These are phyloP conservation scores for Rhinolophus ferrumequinum DNA, from an alignment of 2,113 vertebrate genomes.

Conservation along the genomic window DNA sequence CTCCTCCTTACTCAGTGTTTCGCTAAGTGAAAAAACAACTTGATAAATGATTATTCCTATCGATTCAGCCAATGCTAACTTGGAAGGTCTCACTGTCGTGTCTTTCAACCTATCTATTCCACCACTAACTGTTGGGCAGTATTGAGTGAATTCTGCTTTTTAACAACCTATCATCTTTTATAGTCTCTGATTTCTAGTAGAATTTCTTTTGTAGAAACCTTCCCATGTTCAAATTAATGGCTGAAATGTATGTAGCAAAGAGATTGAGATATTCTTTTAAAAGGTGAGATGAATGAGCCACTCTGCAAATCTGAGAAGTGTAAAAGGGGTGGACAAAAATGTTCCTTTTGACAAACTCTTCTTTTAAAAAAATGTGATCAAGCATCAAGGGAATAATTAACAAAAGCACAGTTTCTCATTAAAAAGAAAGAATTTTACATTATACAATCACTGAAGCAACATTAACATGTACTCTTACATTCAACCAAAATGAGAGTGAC, in stretches of 20 bases:
- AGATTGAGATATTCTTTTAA: slow-evolving; percentile 38
- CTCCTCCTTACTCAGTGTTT: background rate
- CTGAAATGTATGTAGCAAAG: slow-evolving; percentile 46
- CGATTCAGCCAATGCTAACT: background rate
- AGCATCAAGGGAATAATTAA: slow-evolving; percentile 67
- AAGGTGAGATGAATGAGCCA: slow-evolving; percentile 49
- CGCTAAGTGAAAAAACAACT: background rate
- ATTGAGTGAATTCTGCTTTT: slow-evolving; percentile 47
- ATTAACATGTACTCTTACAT: slow-evolving; percentile 63
- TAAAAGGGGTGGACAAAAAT: slow-evolving; percentile 52
- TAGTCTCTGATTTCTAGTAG: background rate
- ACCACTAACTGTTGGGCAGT: background rate
- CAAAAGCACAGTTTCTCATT: slow-evolving; percentile 45
- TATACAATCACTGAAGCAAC: slow-evolving; percentile 70
- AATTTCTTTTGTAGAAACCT: slow-evolving; percentile 37
- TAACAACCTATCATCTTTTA: background rate
- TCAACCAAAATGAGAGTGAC: slow-evolving; percentile 59
- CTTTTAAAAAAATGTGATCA: slow-evolving; percentile 52
- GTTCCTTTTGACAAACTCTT: slow-evolving; percentile 60
- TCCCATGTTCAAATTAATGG: slow-evolving; percentile 50
- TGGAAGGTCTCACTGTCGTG: background rate
- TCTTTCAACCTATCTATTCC: background rate
- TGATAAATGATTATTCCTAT: background rate
- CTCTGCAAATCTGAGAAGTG: slow-evolving; percentile 62
- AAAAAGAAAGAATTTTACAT: slow-evolving; percentile 69